Conservation (phyloP, 2,888 invertebrate species). For the Macaria liturata region DNA sequence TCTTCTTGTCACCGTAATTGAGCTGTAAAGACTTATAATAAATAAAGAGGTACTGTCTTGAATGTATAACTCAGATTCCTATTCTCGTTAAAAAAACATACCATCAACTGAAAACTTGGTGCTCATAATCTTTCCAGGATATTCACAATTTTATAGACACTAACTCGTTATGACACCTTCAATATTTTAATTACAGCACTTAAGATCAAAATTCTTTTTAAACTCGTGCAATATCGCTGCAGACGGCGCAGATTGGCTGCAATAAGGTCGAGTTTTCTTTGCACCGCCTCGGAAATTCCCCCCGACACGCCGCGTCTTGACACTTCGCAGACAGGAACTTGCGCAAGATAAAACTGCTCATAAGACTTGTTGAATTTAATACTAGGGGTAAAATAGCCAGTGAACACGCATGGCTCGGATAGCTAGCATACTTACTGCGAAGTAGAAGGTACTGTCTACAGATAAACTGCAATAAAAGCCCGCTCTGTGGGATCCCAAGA, state of each 20-base stretch:
- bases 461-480: slow-evolving; percentile 4
- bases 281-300: slow-evolving; percentile 35
- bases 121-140: too few relatives aligned
- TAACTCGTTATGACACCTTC: neutral
- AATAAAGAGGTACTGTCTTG: too few relatives aligned
- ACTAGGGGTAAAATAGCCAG: slow-evolving; percentile 1
- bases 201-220: slow-evolving; percentile 37
- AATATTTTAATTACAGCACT: slow-evolving; percentile 16
- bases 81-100: too few relatives aligned
- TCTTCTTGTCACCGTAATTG: too few relatives aligned
- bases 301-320: slow-evolving; percentile 33
- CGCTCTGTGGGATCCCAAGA: neutral
- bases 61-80: too few relatives aligned
- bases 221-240: slow-evolving; percentile 50
- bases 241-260: slow-evolving; percentile 43
- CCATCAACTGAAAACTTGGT: too few relatives aligned
- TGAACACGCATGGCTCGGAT: slow-evolving; percentile 5
- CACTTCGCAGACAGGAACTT: slow-evolving; percentile 18
- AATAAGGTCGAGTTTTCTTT: slow-evolving; percentile 37
- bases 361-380: slow-evolving; percentile 6
- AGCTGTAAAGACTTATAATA: too few relatives aligned
- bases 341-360: slow-evolving; percentile 12
- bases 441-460: slow-evolving; percentile 1
- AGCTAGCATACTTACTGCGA: slow-evolving; percentile 1
- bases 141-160: too few relatives aligned